A percentile compares a stretch with the other conserved stretches of the same genome.
These are phyloP conservation scores for Chymomyza procnemis DNA, from an alignment of 2,888 invertebrate genomes.

Conservation along the genomic window DNA sequence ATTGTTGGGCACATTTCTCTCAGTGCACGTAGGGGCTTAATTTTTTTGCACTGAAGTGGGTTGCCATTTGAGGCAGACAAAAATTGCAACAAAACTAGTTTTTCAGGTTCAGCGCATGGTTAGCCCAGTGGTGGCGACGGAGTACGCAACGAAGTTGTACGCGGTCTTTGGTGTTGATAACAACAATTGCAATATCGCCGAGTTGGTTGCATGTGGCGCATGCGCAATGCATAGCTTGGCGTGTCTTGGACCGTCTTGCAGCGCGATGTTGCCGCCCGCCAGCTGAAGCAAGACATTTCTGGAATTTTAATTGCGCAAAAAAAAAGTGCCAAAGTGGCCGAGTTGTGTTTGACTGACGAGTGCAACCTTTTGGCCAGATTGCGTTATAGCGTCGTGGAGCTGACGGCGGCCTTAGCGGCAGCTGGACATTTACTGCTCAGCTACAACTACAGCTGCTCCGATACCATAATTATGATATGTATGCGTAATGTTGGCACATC, in stretches of 20 bases:
- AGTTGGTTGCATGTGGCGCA: slow-evolving; percentile 52
- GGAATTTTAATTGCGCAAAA: slow-evolving; percentile 68
- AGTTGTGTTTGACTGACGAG: not conserved
- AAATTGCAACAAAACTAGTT: slow-evolving; percentile 59
- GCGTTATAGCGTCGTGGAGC: slow-evolving; percentile 55
- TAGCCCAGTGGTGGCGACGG: not conserved
- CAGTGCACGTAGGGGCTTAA: not conserved
- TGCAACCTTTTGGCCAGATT: not conserved
- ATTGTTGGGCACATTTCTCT: not conserved
- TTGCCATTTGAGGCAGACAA: not conserved
- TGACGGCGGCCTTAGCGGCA: not conserved
- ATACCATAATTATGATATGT: slow-evolving; percentile 42
- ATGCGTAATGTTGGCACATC: slow-evolving; percentile 5
- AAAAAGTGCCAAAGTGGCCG: slow-evolving; percentile 17
- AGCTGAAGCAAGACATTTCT: slow-evolving; percentile 46
- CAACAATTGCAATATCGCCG: slow-evolving; percentile 56
- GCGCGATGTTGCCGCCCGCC: not conserved
- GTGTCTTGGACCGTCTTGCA: not conserved
- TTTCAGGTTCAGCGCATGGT: slow-evolving; percentile 69
- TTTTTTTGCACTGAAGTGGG: not conserved
- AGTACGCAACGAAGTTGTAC: not conserved
- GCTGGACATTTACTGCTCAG: slow-evolving; percentile 35
- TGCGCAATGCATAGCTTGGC: slow-evolving; percentile 36
- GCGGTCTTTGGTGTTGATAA: slow-evolving; percentile 45
- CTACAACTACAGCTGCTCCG: slow-evolving; percentile 19